Evolutionary conservation across 2,888 invertebrate genomes (phyloP).

Genomic region (Salticus scenicus): DNA sequence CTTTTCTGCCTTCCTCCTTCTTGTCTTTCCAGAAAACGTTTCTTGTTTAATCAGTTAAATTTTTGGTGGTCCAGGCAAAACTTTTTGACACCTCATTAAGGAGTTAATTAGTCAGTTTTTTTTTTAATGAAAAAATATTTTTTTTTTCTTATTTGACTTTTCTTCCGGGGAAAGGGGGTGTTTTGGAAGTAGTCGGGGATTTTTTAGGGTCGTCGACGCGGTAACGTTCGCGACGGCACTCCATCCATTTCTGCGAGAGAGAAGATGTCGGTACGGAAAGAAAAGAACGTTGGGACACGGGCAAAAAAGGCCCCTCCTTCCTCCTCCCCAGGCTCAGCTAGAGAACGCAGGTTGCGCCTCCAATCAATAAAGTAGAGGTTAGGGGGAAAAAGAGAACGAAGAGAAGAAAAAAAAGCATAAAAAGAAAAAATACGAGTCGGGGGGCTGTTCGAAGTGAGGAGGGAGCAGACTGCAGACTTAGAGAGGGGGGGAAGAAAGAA

Average conservation of each 20-base stretch:
- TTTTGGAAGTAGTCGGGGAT: background rate
- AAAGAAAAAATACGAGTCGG: constrained; percentile 39
- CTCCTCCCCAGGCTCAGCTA: constrained; percentile 24
- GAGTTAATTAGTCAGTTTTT: constrained; percentile 54
- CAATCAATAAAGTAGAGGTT: constrained; percentile 69
- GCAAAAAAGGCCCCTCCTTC: constrained; percentile 41
- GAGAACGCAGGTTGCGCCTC: constrained; percentile 68
- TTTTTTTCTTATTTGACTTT: background rate
- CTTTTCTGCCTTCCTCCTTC: constrained; percentile 6
- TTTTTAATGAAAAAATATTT: constrained; percentile 9
- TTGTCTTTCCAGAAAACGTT: too few relatives aligned
- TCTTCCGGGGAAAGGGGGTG: background rate
- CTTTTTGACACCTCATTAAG: constrained; percentile 64
- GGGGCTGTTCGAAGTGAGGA: constrained; percentile 22
- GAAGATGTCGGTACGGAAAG: constrained; percentile 53
- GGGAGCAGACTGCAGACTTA: constrained; percentile 1
- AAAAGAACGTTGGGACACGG: constrained; percentile 64
- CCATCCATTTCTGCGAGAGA: constrained; percentile 56
- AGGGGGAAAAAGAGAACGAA: constrained; percentile 23
- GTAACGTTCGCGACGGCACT: constrained; percentile 35
- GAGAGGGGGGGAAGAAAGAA: constrained; percentile 17
- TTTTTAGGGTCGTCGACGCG: constrained; percentile 27
- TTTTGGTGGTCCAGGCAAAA: constrained; percentile 26
- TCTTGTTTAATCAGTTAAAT: background rate
- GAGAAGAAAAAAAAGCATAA: constrained; percentile 16